phyloP scores from a whole-genome alignment of 2,888 invertebrate species.

The Sarcophaga caerulescens region DNA sequence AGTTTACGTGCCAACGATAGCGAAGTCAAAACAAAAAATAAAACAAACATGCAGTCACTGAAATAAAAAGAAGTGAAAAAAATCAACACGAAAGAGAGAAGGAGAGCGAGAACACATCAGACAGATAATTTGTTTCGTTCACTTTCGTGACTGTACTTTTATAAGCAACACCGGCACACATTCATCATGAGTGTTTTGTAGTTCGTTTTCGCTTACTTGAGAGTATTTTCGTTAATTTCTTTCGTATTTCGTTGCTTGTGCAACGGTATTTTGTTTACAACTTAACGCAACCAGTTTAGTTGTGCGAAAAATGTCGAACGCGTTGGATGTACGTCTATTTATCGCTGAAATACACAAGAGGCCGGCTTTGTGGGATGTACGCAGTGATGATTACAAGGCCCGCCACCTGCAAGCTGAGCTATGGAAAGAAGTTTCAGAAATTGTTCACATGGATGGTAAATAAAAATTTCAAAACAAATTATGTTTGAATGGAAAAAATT shows the following conservation, averaged over 20 bases:
- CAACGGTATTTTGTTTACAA: background rate
- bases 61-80: background rate
- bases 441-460: conserved; percentile 72
- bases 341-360: conserved; percentile 75
- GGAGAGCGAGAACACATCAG: background rate
- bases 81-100: background rate
- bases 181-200: background rate
- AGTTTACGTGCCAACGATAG: too few species aligned
- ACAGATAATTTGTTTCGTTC: conserved; percentile 26
- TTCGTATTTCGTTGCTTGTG: conserved; percentile 16
- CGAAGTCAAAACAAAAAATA: too few species aligned
- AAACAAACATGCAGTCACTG: too few species aligned
- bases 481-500: conserved; percentile 71
- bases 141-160: conserved; percentile 9
- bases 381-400: conserved; percentile 73
- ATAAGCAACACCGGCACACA: background rate
- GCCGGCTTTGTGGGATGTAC: conserved; percentile 75
- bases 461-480: conserved; percentile 13
- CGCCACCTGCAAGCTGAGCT: conserved; percentile 71
- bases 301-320: conserved; percentile 74
- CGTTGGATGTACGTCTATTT: conserved; percentile 75
- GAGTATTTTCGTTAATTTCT: conserved; percentile 34
- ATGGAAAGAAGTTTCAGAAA: conserved; percentile 73
- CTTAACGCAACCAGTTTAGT: conserved; percentile 69
- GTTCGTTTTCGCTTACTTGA: conserved; percentile 45